These are phyloP conservation scores for Catalaphyllia jardinei DNA, from an alignment of 64 coral and sea anemone genomes.

Conservation along the genomic window DNA sequence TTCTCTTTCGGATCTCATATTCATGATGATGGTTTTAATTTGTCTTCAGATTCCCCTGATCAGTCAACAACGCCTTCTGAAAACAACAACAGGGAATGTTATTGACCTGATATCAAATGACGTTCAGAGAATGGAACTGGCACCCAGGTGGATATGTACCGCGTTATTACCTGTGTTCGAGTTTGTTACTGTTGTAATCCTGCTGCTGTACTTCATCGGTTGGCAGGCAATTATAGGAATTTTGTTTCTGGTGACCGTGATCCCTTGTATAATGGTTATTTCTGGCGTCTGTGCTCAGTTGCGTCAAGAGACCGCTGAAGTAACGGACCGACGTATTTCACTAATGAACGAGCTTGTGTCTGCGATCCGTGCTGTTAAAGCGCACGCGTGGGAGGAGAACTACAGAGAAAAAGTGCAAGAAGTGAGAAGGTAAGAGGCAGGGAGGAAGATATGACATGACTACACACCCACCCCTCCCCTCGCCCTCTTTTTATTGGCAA, in stretches of 20 bases:
- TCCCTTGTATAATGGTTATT: not conserved
- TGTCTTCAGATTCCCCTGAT: constrained; percentile 11
- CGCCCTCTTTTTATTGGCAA: too few relatives aligned
- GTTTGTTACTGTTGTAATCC: not conserved
- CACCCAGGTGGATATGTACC: not conserved
- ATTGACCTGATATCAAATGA: constrained; percentile 52
- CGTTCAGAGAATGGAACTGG: constrained; percentile 28
- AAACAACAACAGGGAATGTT: constrained; percentile 40
- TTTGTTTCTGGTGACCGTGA: not conserved
- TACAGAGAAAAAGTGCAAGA: constrained; percentile 24
- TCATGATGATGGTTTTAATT: too few relatives aligned
- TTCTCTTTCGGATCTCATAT: too few relatives aligned
- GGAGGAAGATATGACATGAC: not conserved
- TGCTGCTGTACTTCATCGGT: constrained; percentile 16
- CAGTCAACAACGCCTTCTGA: not conserved
- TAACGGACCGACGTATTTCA: constrained; percentile 44
- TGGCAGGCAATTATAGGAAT: constrained; percentile 35
- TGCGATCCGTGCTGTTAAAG: constrained; percentile 52
- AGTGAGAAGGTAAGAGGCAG: constrained; percentile 17
- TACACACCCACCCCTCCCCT: too few relatives aligned
- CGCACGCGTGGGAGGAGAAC: constrained; percentile 39
- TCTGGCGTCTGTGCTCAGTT: constrained; percentile 18
- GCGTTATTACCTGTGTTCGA: constrained; percentile 1
- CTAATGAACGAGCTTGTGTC: constrained; percentile 41
- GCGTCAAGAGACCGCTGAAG: constrained; percentile 6